A percentile compares a stretch with the other conserved stretches of the same genome.
Evolutionary conservation across 2,888 invertebrate genomes (phyloP).

Genomic region (Rhagophthalmus giganteus): DNA sequence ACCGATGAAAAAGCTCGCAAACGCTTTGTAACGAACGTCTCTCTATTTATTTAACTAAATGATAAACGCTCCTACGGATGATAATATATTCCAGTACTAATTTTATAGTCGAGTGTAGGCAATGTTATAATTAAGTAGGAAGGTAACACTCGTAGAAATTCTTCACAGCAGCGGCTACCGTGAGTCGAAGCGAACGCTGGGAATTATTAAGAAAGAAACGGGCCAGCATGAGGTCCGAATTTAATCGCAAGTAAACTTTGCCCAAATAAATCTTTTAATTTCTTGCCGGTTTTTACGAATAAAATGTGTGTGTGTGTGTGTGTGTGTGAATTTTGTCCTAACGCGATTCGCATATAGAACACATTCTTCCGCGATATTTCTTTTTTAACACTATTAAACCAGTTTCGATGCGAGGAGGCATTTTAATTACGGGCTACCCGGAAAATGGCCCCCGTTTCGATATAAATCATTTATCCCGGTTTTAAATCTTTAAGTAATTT

Average conservation of each 20-base stretch:
- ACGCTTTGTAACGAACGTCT: too few species aligned
- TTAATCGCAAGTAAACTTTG: slow-evolving; percentile 13
- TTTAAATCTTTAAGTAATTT: too few species aligned
- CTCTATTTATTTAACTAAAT: not conserved
- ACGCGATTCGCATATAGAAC: too few species aligned
- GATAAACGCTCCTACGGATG: not conserved
- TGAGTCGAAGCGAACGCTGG: slow-evolving; percentile 6
- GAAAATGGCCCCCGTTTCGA: too few species aligned
- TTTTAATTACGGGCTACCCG: too few species aligned
- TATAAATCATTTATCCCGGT: too few species aligned
- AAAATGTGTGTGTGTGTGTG: slow-evolving; percentile 1
- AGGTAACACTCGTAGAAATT: slow-evolving; percentile 8
- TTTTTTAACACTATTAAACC: too few species aligned
- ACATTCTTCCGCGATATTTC: too few species aligned
- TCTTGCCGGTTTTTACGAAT: slow-evolving; percentile 1
- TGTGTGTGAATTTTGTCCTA: too few species aligned
- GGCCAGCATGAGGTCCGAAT: slow-evolving; percentile 17
- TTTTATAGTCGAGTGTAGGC: slow-evolving; percentile 11
- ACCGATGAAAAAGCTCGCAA: slow-evolving; percentile 1
- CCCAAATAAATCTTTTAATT: slow-evolving; percentile 6
- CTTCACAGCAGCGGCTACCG: slow-evolving; percentile 12
- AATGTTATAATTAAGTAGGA: slow-evolving; percentile 15
- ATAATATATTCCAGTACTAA: slow-evolving; percentile 7
- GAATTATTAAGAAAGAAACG: slow-evolving; percentile 14
- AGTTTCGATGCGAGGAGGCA: too few species aligned